These are phyloP conservation scores for Bucorvus abyssinicus DNA, from an alignment of 2,797 vertebrate genomes.

Conservation along the genomic window DNA sequence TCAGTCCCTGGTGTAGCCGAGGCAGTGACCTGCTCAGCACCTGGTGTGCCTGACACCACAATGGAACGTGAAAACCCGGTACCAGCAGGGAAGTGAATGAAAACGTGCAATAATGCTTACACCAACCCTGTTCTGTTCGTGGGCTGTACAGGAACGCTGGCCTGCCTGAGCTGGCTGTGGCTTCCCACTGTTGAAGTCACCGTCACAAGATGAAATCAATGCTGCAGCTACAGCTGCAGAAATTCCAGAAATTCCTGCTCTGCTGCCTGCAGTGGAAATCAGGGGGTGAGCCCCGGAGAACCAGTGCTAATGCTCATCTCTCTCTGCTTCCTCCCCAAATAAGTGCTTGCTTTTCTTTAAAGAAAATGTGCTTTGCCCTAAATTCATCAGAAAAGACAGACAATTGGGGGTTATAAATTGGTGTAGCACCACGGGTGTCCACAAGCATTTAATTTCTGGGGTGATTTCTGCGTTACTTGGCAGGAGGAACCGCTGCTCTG, in stretches of 20 bases:
- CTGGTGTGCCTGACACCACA: not conserved
- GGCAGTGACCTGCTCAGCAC: not conserved
- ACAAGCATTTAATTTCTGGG: not conserved
- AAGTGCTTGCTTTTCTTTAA: not conserved
- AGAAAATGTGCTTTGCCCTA: not conserved
- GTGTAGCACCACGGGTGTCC: not conserved
- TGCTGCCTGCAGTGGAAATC: not conserved
- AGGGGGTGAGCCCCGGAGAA: not conserved
- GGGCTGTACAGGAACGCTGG: not conserved
- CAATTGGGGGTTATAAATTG: not conserved
- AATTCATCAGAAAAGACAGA: not conserved
- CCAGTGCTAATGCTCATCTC: not conserved
- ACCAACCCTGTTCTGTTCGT: fast-evolving
- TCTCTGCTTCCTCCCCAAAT: not conserved
- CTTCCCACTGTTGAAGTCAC: not conserved
- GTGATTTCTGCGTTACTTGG: not conserved
- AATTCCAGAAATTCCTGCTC: conserved; percentile 63
- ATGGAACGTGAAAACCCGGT: fast-evolving
- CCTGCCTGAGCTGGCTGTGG: not conserved
- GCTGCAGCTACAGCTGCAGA: conserved; percentile 26
- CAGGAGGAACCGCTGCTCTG: not conserved
- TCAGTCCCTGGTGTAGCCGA: not conserved
- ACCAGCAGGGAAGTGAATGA: not conserved
- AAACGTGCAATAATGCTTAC: fast-evolving
- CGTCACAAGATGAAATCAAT: not conserved